Conservation (phyloP, 2,888 invertebrate genomes). For the Schrankia costaestrigalis region DNA sequence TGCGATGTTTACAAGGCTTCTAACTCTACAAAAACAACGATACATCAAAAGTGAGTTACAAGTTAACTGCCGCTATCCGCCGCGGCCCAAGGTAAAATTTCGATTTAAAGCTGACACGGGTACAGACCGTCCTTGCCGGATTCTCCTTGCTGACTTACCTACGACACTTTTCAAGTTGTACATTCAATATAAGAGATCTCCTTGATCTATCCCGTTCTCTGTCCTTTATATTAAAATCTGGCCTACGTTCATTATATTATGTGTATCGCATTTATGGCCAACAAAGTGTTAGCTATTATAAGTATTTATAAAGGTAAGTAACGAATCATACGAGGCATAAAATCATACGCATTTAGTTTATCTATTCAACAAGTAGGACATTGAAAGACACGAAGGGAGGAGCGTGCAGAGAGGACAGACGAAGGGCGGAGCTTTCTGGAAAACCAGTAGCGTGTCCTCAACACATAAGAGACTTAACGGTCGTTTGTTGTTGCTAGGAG, state of each 20-base stretch:
- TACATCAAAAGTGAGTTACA: constrained; percentile 76
- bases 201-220: constrained; percentile 24
- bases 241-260: constrained; percentile 8
- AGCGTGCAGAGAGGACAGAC: constrained; percentile 62
- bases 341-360: constrained; percentile 58
- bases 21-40: constrained; percentile 71
- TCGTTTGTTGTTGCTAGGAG: constrained; percentile 62
- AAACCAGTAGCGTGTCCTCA: constrained; percentile 68
- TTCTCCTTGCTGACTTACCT: constrained; percentile 52
- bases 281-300: constrained; percentile 33
- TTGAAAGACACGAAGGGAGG: constrained; percentile 70
- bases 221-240: constrained; percentile 26
- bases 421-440: constrained; percentile 68
- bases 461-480: constrained; percentile 65
- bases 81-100: constrained; percentile 54
- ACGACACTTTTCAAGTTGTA: constrained; percentile 46
- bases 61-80: constrained; percentile 64
- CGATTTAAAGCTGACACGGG: constrained; percentile 61
- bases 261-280: constrained; percentile 33
- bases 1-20: constrained; percentile 64
- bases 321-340: constrained; percentile 57
- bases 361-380: constrained; percentile 68
- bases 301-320: constrained; percentile 38
- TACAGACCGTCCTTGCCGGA: constrained; percentile 38
- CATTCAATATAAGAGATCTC: constrained; percentile 42